Percentiles rank a stretch among this genome's conserved stretches.
phyloP scores from a whole-genome alignment of 2,113 vertebrate genomes.

The Myrmecobius fasciatus region DNA sequence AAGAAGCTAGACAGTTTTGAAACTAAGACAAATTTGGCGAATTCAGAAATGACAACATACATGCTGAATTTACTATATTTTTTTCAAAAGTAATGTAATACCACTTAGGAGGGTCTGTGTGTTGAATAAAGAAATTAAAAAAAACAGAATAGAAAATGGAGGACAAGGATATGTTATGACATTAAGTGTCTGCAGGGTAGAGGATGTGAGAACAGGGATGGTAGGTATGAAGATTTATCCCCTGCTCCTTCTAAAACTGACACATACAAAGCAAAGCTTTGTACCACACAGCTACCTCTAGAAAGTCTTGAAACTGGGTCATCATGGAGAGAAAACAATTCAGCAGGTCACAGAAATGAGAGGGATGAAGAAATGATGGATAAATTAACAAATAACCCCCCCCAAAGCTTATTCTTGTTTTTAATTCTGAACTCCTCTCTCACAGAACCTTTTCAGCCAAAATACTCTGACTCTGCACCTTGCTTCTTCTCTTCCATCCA shows the following conservation, averaged over 20 bases:
- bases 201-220: not conserved
- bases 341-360: not conserved
- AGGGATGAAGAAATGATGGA: not conserved
- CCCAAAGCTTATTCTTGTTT: not conserved
- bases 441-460: not conserved
- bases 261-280: not conserved
- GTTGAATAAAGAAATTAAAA: no score
- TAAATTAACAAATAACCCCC: not conserved
- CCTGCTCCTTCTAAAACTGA: not conserved
- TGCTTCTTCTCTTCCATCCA: not conserved
- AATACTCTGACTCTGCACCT: not conserved
- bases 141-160: no score
- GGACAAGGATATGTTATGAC: slow-evolving; percentile 14
- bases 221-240: not conserved
- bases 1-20: not conserved
- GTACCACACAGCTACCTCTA: not conserved
- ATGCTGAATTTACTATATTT: not conserved
- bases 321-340: not conserved
- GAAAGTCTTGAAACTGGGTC: not conserved
- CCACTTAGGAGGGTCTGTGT: not conserved
- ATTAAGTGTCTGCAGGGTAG: not conserved
- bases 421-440: not conserved
- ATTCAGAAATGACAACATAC: no score
- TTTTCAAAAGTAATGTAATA: not conserved
- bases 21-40: no score